Conservation (phyloP, 2,797 vertebrate species). For the Pseudochromis fuscus region DNA sequence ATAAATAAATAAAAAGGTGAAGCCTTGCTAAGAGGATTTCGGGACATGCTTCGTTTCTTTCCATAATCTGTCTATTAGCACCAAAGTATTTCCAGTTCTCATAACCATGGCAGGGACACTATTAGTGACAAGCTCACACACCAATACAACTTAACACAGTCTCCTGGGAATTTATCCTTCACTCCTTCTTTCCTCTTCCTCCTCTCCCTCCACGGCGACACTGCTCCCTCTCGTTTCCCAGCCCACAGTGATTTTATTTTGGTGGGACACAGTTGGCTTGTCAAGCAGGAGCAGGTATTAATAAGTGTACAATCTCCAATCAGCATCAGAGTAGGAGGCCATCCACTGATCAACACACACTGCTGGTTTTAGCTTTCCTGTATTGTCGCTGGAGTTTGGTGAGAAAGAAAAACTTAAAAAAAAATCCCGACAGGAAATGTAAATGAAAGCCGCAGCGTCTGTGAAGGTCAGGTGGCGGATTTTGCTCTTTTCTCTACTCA, state of each 20-base stretch:
- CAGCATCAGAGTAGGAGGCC: slow-evolving; percentile 62
- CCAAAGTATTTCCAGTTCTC: slow-evolving; percentile 86
- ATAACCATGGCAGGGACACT: slow-evolving; percentile 85
- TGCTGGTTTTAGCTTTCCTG: slow-evolving; percentile 33
- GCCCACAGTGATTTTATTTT: slow-evolving; percentile 38
- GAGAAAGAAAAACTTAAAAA: slow-evolving; percentile 43
- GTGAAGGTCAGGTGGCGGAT: slow-evolving; percentile 57
- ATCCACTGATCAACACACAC: slow-evolving; percentile 58
- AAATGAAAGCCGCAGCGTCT: slow-evolving; percentile 68
- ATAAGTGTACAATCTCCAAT: slow-evolving; percentile 75
- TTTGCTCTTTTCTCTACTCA: slow-evolving; percentile 37
- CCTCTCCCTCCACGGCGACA: slow-evolving; percentile 19
- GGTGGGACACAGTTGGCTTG: slow-evolving; percentile 67
- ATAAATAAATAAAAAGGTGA: slow-evolving; percentile 81
- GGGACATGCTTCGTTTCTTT: slow-evolving; percentile 88
- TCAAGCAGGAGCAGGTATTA: slow-evolving; percentile 70
- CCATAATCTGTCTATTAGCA: slow-evolving; percentile 89
- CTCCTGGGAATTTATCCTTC: slow-evolving; percentile 78
- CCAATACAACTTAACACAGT: slow-evolving; percentile 79
- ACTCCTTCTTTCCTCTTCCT: slow-evolving; percentile 37
- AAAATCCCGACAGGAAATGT: slow-evolving; percentile 68
- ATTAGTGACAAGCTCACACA: slow-evolving; percentile 84
- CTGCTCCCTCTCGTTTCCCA: slow-evolving; percentile 22
- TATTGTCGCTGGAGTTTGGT: slow-evolving; percentile 61
- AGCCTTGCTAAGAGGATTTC: slow-evolving; percentile 86